Base-by-base conservation (phyloP, 2,113 vertebrate genomes). In the Pangasianodon gigas region DNA sequence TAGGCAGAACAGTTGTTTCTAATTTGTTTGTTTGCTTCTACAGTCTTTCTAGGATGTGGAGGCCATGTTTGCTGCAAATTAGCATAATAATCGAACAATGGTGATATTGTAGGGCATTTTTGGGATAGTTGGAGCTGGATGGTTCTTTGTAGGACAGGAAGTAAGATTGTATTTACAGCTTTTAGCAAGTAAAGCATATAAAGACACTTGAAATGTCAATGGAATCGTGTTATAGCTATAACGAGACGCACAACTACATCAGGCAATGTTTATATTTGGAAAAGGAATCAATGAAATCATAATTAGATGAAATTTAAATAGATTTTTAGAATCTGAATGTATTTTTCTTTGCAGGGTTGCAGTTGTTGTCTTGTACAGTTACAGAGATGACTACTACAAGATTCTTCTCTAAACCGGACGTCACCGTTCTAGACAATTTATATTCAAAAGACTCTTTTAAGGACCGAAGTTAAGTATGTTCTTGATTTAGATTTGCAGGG, bases 331-430 rank as follows among this genome's bases (percentile, higher is more conserved):
- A 51, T 58, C 81, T 41, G 9, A 24, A 0, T 26, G 32, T 13
- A 10, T 54, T 58, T 92, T 94, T 86, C 90, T 69, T 96, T 93
- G 29, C 95, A 99, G 98, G 94, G 96, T 98, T 90, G 95, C 97
- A 9, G 95, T 97, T 37, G 96, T 99, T 58, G 95, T 99, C 90
- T 95, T 99, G 74, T 99, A 99, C 94, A 99, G 98, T 95, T 98
- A 98, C 94, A 96, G 94, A 94, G 98, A 99, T 0, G 98, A 99
- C 92, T 98, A 97, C 93, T 98, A 98, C 95, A 98, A 98, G 95
- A 96, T 98, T 93, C 95, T 99, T 41, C 96, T 99, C 87, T 99
- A 96, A 96, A 85, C 80, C 74, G 80, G 54, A 87, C 71, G 44
- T 44, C 54, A 1, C 26, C 37, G 19, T 13, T 19, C 80, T n/a